These are phyloP conservation scores for Campylomormyrus tamandua DNA, from an alignment of 2,113 vertebrate species.

Conservation along the genomic window DNA sequence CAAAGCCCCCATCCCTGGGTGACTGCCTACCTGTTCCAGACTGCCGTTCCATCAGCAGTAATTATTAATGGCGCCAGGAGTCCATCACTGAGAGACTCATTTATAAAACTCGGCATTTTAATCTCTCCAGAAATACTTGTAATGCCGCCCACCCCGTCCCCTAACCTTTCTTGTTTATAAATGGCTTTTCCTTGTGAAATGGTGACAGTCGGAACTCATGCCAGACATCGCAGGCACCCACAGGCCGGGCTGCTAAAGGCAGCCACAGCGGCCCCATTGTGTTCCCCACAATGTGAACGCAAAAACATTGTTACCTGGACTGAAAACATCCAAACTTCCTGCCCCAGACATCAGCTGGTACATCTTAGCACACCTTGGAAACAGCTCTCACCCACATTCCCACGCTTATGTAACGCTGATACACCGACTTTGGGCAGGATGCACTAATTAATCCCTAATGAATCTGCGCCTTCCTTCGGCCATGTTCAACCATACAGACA, in stretches of 20 bases:
- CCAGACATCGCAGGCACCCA: no score
- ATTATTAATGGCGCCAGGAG: slow-evolving; percentile 38
- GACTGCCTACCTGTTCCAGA: background rate
- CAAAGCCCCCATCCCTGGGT: background rate
- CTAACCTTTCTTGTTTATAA: slow-evolving; percentile 18
- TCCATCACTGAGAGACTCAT: slow-evolving; percentile 27
- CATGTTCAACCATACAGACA: background rate
- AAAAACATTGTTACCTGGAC: background rate
- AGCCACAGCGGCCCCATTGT: background rate
- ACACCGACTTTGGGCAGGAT: background rate
- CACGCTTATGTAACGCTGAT: background rate
- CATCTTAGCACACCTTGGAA: background rate
- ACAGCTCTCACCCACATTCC: background rate
- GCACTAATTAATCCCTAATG: slow-evolving; percentile 29
- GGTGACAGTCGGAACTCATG: slow-evolving; percentile 5
- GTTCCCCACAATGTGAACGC: background rate
- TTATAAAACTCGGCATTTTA: slow-evolving; percentile 42
- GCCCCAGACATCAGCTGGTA: background rate
- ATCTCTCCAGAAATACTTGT: slow-evolving; percentile 32
- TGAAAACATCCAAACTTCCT: background rate
- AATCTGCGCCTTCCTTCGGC: background rate
- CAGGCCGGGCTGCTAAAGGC: background rate
- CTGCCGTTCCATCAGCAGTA: slow-evolving; percentile 15
- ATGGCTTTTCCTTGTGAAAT: slow-evolving; percentile 27
- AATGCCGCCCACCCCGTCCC: slow-evolving; percentile 23